Base-by-base conservation (phyloP, 2,888 invertebrate genomes). In the Flexamia atlantica region DNA sequence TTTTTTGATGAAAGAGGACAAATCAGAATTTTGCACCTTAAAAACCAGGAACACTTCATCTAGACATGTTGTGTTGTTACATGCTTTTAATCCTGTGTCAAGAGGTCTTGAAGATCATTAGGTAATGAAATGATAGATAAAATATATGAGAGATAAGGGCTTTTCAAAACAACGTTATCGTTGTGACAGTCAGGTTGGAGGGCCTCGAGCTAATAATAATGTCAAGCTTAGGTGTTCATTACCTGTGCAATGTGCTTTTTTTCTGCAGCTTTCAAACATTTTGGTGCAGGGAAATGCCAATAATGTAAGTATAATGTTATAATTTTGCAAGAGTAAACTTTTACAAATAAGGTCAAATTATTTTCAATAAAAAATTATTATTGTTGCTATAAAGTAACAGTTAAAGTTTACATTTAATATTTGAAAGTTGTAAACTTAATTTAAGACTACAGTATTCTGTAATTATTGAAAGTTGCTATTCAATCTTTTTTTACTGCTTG, bases 101-200 rank as follows among this genome's bases (percentile, higher is more conserved):
- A 14, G 53, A 53, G 20, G 17, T 50, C 53, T 53, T 53, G 20
- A 53, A 53, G 53, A 53, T 53, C 20, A 53, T 30, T 28, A 64
- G 28, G 64, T 64, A 64, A 64, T 64, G 14, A 64, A 64, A 28
- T 64, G 17, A 64, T 64, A 28, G 64, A 64, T 64, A 64, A 30
- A 4, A 64, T 28, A 12, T 23, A 23, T 5, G 9, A 64, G 28
- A 64, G 64, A 64, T 64, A 64, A 64, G 12, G 14, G 17, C 28
- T 64, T 64, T 64, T 64, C 64, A 64, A 64, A 64, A 64, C 64
- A 64, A 64, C 30, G 64, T 64, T 64, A 64, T 64, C 64, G 14
- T 64, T 64, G 14, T 64, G 64, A 64, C 64, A 64, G 30, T 30
- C 64, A 28, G 14, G 28, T 64, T 64, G 4, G 64, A 4, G 53